Evolutionary conservation across 2,888 invertebrate genomes (phyloP), one percentile per base, ranked within the genome.

Genomic region (Tipula helvola): DNA sequence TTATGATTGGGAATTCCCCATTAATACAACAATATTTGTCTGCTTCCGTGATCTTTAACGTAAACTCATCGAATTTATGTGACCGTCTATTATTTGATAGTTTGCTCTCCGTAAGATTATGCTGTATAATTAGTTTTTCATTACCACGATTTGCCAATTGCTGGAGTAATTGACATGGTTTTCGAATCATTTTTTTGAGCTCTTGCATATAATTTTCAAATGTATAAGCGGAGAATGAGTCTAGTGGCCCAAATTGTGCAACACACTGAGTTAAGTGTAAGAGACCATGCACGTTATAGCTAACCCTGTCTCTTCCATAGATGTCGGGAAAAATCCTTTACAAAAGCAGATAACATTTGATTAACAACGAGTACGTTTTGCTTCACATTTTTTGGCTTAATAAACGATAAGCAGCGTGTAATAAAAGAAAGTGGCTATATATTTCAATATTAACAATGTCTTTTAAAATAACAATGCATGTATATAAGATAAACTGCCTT

Each of bases 391-490:
- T 36, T 13, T 39, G 7, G 2, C 13, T 13, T 12, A 86, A 36
- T 85, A 57, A 85, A 1, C 85, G 10, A 85, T 87, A 87, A 13
- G 87, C 83, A n/a, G 44, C 47, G 83, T 87, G 87, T 1, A 87
- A 28, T 8, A 87, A 84, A 10, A 85, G 41, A 52, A 87, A 87
- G n/a, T 44, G 36, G 18, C 86, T 88, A 87, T 88, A 88, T 13
- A 87, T 84, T 41, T 88, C 87, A n/a, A 87, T 8, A n/a, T n/a
- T n/a, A 36, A 88, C 87, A 57, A 86, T 87, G 18, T 88, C 86
- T 88, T 88, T 88, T 18, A 88, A 87, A 39, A 87, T 87, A 52
- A 87, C 84, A 44, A 88, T 86, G 28, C 88, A 88, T 5, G 88
- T 88, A 86, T 88, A 88, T 4, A 88, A 39, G 10, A 87, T 83